Evolutionary conservation across 2,797 vertebrate genomes (phyloP).

Genomic region (Pteropus rufus): DNA sequence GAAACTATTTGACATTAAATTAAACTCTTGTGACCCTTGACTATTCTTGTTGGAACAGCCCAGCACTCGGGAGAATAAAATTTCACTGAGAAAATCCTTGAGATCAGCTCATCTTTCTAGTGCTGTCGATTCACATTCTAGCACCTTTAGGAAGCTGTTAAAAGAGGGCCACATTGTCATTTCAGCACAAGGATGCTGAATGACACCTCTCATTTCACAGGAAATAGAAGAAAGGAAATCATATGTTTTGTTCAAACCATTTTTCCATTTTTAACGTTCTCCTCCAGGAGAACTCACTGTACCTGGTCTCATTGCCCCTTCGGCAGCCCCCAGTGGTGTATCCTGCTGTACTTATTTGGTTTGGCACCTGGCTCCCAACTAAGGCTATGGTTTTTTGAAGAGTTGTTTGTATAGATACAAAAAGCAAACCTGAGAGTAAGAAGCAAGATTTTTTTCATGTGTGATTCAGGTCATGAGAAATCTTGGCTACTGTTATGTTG

Average conservation of each 20-base stretch:
- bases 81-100: background rate
- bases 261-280: background rate
- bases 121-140: background rate
- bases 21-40: background rate
- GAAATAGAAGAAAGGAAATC: background rate
- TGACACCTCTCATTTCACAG: background rate
- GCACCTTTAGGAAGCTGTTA: background rate
- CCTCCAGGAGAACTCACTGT: background rate
- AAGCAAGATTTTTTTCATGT: background rate
- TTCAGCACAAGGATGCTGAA: background rate
- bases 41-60: background rate
- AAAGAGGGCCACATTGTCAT: background rate
- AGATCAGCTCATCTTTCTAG: background rate
- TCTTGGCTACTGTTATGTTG: background rate
- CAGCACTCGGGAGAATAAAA: background rate
- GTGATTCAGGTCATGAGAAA: background rate
- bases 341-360: background rate
- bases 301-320: fast-evolving
- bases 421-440: background rate
- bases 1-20: background rate
- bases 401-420: too few relatives aligned
- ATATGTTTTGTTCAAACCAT: background rate
- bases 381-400: background rate
- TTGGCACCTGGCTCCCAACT: background rate
- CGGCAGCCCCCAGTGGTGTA: fast-evolving